phyloP scores from a whole-genome alignment of 1,140 invertebrate genomes.

The Druon quercuslanigerum region DNA sequence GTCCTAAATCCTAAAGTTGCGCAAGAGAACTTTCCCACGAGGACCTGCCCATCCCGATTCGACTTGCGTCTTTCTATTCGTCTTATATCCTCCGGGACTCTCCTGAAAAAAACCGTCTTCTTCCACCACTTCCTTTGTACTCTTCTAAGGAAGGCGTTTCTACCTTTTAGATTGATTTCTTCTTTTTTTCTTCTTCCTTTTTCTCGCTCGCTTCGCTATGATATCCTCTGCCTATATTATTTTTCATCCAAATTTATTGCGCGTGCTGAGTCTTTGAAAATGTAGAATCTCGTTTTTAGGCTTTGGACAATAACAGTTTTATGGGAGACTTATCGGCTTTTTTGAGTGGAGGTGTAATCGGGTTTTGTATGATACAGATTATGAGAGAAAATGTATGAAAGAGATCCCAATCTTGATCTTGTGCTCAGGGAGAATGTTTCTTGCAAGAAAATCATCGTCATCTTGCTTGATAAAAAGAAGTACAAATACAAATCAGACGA shows the following conservation, averaged over 20 bases:
- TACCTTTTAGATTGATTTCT: constrained; percentile 22
- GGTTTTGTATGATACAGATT: background rate
- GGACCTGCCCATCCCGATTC: constrained; percentile 54
- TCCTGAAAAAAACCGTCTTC: constrained; percentile 22
- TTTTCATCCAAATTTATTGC: constrained; percentile 22
- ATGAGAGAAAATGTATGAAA: background rate
- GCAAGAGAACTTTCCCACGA: constrained; percentile 60
- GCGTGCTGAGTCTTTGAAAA: background rate
- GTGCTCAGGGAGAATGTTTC: too few relatives aligned
- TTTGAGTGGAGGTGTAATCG: background rate
- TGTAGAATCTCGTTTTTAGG: constrained; percentile 5
- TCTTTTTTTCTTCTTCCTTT: constrained; percentile 15
- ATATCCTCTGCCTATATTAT: constrained; percentile 14
- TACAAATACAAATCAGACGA: too few relatives aligned
- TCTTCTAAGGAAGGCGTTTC: background rate
- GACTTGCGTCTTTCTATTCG: constrained; percentile 41
- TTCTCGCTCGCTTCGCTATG: constrained; percentile 6
- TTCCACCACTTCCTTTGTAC: constrained; percentile 42
- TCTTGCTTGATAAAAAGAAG: too few relatives aligned
- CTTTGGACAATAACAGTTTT: background rate
- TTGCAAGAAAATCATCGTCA: too few relatives aligned
- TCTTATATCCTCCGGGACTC: constrained; percentile 6
- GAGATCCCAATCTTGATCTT: background rate
- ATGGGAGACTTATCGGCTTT: background rate
- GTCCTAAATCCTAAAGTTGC: constrained; percentile 43